phyloP scores from a whole-genome alignment of 2,888 invertebrate species.

The Drosophila nigritarsus region DNA sequence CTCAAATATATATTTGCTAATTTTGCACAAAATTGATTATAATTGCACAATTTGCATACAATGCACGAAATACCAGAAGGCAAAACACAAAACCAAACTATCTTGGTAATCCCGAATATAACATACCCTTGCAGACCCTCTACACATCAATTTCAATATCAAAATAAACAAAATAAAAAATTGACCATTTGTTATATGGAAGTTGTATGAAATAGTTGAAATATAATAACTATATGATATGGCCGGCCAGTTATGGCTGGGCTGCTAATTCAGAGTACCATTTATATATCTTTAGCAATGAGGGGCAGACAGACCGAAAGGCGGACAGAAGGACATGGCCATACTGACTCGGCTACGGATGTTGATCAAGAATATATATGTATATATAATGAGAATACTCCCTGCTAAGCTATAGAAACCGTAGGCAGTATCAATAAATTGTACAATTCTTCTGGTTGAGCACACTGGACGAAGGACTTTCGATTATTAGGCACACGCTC shows the following conservation, averaged over 20 bases:
- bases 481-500: slow-evolving; percentile 33
- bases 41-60: slow-evolving; percentile 69
- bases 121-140: neutral
- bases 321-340: neutral
- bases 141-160: too few species aligned
- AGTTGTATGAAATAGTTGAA: neutral
- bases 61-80: slow-evolving; percentile 49
- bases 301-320: neutral
- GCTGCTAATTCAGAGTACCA: neutral
- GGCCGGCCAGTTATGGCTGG: neutral
- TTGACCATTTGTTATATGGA: neutral
- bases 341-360: neutral
- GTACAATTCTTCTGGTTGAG: slow-evolving; percentile 9
- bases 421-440: neutral
- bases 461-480: neutral
- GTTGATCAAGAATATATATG: neutral
- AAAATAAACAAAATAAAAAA: neutral
- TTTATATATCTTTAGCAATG: neutral
- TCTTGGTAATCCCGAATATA: neutral
- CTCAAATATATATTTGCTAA: slow-evolving; percentile 58
- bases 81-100: neutral
- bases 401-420: neutral
- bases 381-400: neutral
- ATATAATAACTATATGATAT: neutral
- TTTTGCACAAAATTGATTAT: slow-evolving; percentile 65